Conservation (phyloP, 64 coral and sea anemone genomes). For the Montipora capricornis region DNA sequence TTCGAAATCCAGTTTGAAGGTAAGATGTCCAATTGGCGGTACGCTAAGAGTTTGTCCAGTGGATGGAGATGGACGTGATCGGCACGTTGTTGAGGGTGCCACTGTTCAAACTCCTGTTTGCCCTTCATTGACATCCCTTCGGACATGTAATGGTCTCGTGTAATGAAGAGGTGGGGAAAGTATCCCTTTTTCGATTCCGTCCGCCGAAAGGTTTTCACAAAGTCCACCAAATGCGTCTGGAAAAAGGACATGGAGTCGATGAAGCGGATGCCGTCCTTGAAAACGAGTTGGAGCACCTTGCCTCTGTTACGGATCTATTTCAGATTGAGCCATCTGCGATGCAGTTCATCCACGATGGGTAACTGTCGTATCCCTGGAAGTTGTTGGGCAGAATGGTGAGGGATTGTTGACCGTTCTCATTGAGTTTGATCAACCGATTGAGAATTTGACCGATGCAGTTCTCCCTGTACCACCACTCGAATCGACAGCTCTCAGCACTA, state of each 20-base stretch:
- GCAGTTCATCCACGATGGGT: not conserved
- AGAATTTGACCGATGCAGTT: not conserved
- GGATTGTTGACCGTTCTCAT: not conserved
- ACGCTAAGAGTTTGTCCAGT: too few relatives aligned
- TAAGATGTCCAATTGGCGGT: too few relatives aligned
- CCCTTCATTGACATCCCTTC: too few relatives aligned
- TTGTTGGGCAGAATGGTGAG: constrained; percentile 33
- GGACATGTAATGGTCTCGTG: too few relatives aligned
- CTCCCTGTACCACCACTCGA: not conserved
- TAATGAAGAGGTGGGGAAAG: too few relatives aligned
- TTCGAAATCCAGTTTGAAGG: too few relatives aligned
- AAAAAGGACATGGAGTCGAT: not conserved
- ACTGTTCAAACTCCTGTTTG: too few relatives aligned
- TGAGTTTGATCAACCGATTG: not conserved
- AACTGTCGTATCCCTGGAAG: constrained; percentile 38
- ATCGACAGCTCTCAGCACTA: constrained; percentile 6
- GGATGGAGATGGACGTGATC: too few relatives aligned
- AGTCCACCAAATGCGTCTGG: too few relatives aligned
- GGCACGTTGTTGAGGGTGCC: too few relatives aligned
- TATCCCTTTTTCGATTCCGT: too few relatives aligned
- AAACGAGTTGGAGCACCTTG: not conserved
- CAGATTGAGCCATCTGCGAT: not conserved
- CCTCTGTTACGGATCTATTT: constrained; percentile 16
- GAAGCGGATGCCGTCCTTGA: constrained; percentile 8
- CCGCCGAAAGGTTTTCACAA: too few relatives aligned